A percentile compares a stretch with the other conserved stretches of the same genome.
Evolutionary conservation across 2,113 vertebrate genomes (phyloP).

Genomic region (Emydocephalus ijimae): DNA sequence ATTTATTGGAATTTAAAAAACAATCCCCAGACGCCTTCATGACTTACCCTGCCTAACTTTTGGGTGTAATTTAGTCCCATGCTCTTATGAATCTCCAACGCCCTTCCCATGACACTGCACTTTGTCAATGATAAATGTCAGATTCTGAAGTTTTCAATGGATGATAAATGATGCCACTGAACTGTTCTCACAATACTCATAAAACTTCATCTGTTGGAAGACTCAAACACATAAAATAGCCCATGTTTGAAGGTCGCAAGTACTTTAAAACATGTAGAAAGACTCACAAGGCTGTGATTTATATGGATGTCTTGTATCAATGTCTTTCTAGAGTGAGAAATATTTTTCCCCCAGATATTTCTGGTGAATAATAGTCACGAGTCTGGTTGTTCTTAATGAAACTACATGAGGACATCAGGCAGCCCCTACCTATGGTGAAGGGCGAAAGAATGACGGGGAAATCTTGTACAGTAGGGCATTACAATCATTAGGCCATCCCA

Average conservation of each 20-base stretch:
- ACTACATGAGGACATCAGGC: background rate
- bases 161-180: slow-evolving; percentile 33
- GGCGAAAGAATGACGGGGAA: background rate
- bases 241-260: background rate
- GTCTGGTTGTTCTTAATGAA: background rate
- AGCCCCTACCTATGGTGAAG: background rate
- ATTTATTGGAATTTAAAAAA: slow-evolving; percentile 5
- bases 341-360: background rate
- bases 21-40: background rate
- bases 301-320: background rate
- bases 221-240: background rate
- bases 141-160: slow-evolving; percentile 38
- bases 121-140: slow-evolving; percentile 45
- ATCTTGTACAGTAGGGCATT: background rate
- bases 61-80: slow-evolving; percentile 15
- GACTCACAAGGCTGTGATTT: slow-evolving; percentile 4
- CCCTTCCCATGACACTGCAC: slow-evolving; percentile 8
- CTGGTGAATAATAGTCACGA: background rate
- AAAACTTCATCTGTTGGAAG: slow-evolving; percentile 21
- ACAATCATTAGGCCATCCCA: background rate
- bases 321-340: background rate
- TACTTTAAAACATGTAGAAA: slow-evolving; percentile 4
- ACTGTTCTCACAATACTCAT: slow-evolving; percentile 33
- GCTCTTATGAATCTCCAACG: slow-evolving; percentile 41
- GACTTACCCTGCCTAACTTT: background rate